Conservation (phyloP, 2,113 vertebrate genomes). For the Lucifuga dentata region DNA sequence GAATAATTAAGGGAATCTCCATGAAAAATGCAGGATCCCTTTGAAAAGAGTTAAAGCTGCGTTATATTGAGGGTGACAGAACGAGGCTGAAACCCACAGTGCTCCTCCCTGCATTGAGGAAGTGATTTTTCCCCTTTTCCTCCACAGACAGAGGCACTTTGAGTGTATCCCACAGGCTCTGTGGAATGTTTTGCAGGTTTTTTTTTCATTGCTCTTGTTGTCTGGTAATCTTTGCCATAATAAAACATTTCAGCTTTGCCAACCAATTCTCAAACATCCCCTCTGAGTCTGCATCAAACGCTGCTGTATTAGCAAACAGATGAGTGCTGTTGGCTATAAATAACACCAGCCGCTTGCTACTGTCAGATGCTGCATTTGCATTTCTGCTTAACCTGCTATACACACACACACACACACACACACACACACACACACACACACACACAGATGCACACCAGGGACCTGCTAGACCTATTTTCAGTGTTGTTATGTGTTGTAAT, state of each 20-base stretch:
- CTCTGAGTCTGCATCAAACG: constrained; percentile 66
- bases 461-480: background rate
- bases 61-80: constrained; percentile 11
- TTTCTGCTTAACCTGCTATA: constrained; percentile 36
- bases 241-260: constrained; percentile 43
- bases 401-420: constrained; percentile 8
- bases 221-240: constrained; percentile 36
- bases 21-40: background rate
- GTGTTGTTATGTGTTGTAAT: too few species aligned
- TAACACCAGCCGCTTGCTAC: constrained; percentile 56
- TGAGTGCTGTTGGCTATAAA: constrained; percentile 66
- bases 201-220: constrained; percentile 44
- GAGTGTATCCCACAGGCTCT: constrained; percentile 27
- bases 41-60: constrained; percentile 20
- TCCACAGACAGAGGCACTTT: constrained; percentile 34
- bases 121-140: constrained; percentile 59
- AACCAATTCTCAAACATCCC: constrained; percentile 51
- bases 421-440: background rate
- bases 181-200: constrained; percentile 17
- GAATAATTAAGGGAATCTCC: background rate
- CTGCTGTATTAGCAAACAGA: constrained; percentile 65
- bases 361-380: constrained; percentile 34
- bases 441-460: background rate
- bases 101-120: constrained; percentile 47
- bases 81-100: constrained; percentile 2